Percentiles rank a stretch among this genome's conserved stretches.
Conservation (phyloP, 2,888 invertebrate genomes). For the Dione juno region DNA sequence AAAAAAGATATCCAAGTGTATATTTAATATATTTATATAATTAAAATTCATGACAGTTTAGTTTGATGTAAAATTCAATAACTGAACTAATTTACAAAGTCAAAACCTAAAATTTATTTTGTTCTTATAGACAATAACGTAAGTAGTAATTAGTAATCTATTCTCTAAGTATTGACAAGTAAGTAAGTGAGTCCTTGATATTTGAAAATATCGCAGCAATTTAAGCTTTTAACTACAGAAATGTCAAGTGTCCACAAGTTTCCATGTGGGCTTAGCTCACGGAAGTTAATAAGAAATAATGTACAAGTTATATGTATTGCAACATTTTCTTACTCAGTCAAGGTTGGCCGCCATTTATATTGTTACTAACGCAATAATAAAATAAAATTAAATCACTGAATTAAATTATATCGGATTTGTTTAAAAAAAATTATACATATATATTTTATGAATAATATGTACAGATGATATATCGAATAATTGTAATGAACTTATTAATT, state of each 20-base stretch:
- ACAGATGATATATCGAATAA: too few relatives aligned
- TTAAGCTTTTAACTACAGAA: slow-evolving; percentile 27
- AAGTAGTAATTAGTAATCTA: neutral
- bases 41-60: too few relatives aligned
- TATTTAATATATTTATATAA: too few relatives aligned
- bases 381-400: neutral
- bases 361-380: neutral
- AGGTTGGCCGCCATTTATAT: slow-evolving; percentile 26
- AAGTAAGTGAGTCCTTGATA: slow-evolving; percentile 19
- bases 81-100: neutral
- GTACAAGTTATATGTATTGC: slow-evolving; percentile 18
- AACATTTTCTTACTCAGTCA: slow-evolving; percentile 40
- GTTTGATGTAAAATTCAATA: too few relatives aligned
- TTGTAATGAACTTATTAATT: too few relatives aligned
- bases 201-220: slow-evolving; percentile 22
- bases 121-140: neutral
- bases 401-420: too few relatives aligned
- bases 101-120: neutral
- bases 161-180: slow-evolving; percentile 8
- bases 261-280: slow-evolving; percentile 23
- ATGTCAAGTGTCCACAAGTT: slow-evolving; percentile 31
- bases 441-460: too few relatives aligned
- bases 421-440: too few relatives aligned
- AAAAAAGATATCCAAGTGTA: too few relatives aligned
- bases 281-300: slow-evolving; percentile 34